Evolutionary conservation across 2,113 vertebrate genomes (phyloP), one percentile per base, ranked within the genome.

Genomic region (Eulacestoma nigropectus): DNA sequence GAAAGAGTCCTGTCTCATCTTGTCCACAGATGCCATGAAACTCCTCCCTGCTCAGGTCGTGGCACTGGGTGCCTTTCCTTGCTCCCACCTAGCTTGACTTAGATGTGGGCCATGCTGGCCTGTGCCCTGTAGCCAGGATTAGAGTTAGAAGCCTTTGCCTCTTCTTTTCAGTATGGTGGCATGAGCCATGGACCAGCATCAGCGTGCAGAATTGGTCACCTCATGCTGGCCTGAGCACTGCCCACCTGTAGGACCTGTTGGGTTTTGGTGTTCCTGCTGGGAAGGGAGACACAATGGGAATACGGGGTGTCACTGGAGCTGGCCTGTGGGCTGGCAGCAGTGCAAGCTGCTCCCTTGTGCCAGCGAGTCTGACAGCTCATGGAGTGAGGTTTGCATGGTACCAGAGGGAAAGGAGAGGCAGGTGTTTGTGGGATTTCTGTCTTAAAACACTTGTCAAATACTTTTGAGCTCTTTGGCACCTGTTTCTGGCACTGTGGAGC

Each of bases 301-400:
- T 10, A 46, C 0, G 5, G 9, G 7, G 13, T 3, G 5, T 35
- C 2, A 1, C 19, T 30, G 70, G 39, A 33, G 33, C 46, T 69
- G 4, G 7, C 29, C 39, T 52, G 29, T 29, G 20, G 33, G 11
- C 17, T 42, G 42, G 9, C 1, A 16, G 29, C 8, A 3, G 15
- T 15, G 30, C 2, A 6, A 19, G 33, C 37, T 63, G 55, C 3
- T 1, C 19, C n/a, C 39, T 26, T 37, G 27, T 30, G 37, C 83
- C 6, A 6, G 39, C 0, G 0, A 35, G 49, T 60, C 49, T 29
- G 59, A 16, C 23, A 33, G 59, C 72, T 42, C 44, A 1, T 27
- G 59, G 72, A n/a, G 21, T 9, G 27, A 53, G 19, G 14, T 56
- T 77, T 72, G 44, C 25, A 1, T 29, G 21, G 30, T 42, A 18